Percentiles rank a stretch among this genome's conserved stretches.
phyloP scores from a whole-genome alignment of 1,140 invertebrate genomes.

The Papilio helenus region DNA sequence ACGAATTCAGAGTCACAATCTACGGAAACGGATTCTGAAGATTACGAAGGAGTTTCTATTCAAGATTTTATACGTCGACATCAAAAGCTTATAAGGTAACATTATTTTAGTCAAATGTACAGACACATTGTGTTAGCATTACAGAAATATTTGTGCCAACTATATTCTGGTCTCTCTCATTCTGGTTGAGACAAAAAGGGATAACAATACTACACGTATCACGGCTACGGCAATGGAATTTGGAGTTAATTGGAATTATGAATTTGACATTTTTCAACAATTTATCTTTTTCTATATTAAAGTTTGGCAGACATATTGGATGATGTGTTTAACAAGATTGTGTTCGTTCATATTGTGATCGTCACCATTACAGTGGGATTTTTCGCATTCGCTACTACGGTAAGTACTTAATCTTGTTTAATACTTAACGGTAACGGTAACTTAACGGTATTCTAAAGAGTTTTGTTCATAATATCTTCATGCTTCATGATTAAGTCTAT shows the following conservation, averaged over 20 bases:
- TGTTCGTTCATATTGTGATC: conserved; percentile 52
- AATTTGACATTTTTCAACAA: background rate
- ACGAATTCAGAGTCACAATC: background rate
- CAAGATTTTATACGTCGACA: conserved; percentile 44
- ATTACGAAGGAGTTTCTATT: conserved; percentile 35
- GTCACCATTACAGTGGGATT: conserved; percentile 52
- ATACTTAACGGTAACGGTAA: too few species aligned
- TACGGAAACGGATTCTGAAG: conserved; percentile 27
- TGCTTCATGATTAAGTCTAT: background rate
- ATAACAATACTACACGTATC: too few species aligned
- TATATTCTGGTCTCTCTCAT: background rate
- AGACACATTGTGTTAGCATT: background rate
- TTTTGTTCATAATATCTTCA: too few species aligned
- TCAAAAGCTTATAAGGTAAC: conserved; percentile 49
- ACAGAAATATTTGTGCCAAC: background rate
- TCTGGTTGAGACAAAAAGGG: too few species aligned
- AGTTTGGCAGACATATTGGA: conserved; percentile 49
- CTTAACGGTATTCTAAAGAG: background rate
- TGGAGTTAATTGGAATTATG: background rate
- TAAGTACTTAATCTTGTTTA: conserved; percentile 41
- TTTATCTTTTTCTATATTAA: conserved; percentile 25
- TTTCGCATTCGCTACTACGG: conserved; percentile 53
- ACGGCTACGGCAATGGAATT: too few species aligned
- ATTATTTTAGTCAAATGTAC: background rate
- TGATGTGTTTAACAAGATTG: conserved; percentile 51